Conservation (phyloP, 2,113 vertebrate genomes). For the Lampris megalopsis region DNA sequence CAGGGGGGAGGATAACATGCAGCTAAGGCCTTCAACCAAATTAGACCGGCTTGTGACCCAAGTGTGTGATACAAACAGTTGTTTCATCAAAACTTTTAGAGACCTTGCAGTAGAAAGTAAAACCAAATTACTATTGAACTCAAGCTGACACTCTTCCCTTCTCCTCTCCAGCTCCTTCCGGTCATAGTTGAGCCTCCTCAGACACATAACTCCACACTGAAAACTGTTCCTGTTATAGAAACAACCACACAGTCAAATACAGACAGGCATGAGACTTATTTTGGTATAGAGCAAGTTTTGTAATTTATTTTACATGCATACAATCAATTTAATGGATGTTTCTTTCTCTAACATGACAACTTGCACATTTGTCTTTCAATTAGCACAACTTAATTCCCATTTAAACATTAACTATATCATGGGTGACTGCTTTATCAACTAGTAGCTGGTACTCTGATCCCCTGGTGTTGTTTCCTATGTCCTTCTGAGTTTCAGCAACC, state of each 20-base stretch:
- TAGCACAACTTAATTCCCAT: neutral
- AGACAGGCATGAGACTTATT: neutral
- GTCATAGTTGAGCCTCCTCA: conserved; percentile 95
- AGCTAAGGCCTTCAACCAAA: too few relatives aligned
- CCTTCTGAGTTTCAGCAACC: too few relatives aligned
- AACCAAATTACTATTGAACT: conserved; percentile 75
- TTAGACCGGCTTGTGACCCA: too few relatives aligned
- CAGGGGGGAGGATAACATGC: too few relatives aligned
- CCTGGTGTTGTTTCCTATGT: too few relatives aligned
- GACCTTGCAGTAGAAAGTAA: neutral
- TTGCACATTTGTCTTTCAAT: neutral
- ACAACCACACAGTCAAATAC: conserved; percentile 13
- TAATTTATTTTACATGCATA: neutral
- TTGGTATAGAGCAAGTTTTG: neutral
- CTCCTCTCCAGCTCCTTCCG: conserved; percentile 92
- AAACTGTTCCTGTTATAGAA: conserved; percentile 90
- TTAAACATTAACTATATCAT: neutral
- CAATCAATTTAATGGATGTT: too few relatives aligned
- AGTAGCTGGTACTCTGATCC: too few relatives aligned
- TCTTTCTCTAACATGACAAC: neutral
- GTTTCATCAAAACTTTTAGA: too few relatives aligned
- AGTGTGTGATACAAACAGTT: too few relatives aligned
- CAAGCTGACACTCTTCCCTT: conserved; percentile 89
- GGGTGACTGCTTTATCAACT: too few relatives aligned
- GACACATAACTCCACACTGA: conserved; percentile 97